Evolutionary conservation across 2,888 invertebrate species (phyloP), one percentile per base, ranked within the genome.

Genomic region (Tetramorium bicarinatum): DNA sequence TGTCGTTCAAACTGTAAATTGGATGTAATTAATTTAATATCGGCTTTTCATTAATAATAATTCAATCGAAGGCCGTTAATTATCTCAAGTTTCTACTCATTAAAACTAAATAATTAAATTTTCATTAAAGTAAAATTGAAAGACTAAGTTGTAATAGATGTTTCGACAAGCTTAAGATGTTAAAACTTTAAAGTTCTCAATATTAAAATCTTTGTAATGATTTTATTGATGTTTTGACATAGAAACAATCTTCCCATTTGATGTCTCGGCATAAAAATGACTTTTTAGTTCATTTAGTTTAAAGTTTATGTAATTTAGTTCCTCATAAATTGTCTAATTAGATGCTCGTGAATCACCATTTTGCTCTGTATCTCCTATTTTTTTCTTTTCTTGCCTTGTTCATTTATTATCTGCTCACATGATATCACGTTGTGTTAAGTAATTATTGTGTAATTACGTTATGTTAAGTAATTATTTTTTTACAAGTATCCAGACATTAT

Each of bases 81-180:
- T 21, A 3, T 41, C 29, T 25, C n/a, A 25, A 69, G 15, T 49
- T 61, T 47, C 9, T 15, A 49, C 3, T 52, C 29, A 66, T 25
- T 67, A 54, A 38, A 18, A 52, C n/a, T 52, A 52, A 77, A 67
- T 67, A 54, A 13, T 25, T 54, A 4, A 41, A 77, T 67, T 67
- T 25, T n/a, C 25, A 15, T 54, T 77, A n/a, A 25, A 13, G 25
- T 25, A 41, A 77, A 52, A 25, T 77, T 52, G 25, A 49, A 52
- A 52, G 18, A n/a, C 4, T 4, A 67, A 41, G n/a, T 54, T 52
- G 4, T 47, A 11, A 18, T 34, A 13, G 1, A 13, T 47, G 49
- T 75, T 15, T 49, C 62, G 21, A 75, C 18, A 8, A 7, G 1
- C 13, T 64, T 34, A 64, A 34, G 3, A 47, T 9, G 21, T 61